Percentiles rank a stretch among this genome's conserved stretches.
These are phyloP conservation scores for Ennomos quercinarius DNA, from an alignment of 2,888 invertebrate genomes.

Conservation along the genomic window DNA sequence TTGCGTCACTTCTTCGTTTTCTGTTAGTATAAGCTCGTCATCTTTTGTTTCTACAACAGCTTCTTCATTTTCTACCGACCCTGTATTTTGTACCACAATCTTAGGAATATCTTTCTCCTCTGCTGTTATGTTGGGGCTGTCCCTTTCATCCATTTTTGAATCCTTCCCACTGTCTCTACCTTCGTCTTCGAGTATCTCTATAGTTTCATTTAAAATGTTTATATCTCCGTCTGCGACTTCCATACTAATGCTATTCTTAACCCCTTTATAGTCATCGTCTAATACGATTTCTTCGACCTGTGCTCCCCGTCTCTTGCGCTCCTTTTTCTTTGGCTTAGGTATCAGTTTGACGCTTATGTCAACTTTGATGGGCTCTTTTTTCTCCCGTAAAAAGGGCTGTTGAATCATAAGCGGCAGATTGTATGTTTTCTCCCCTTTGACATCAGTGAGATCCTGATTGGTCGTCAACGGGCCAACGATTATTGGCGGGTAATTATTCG, in stretches of 20 bases:
- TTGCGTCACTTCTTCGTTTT: constrained; percentile 8
- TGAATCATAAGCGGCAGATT: constrained; percentile 83
- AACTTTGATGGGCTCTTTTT: constrained; percentile 91
- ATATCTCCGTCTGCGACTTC: constrained; percentile 72
- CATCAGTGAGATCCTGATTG: constrained; percentile 78
- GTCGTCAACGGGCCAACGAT: constrained; percentile 81
- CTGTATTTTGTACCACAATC: constrained; percentile 29
- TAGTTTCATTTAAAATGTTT: constrained; percentile 67
- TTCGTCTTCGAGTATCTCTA: constrained; percentile 59
- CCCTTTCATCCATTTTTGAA: constrained; percentile 35
- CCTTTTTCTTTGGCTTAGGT: constrained; percentile 85
- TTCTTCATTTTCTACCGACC: constrained; percentile 19
- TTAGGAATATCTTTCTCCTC: constrained; percentile 33
- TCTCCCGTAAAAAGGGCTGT: constrained; percentile 86
- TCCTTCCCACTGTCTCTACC: constrained; percentile 36
- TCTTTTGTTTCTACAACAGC: constrained; percentile 4
- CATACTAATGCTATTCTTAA: constrained; percentile 77
- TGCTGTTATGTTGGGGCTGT: constrained; percentile 25
- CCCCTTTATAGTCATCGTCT: constrained; percentile 61
- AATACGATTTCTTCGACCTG: constrained; percentile 64
- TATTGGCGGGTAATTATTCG: constrained; percentile 80
- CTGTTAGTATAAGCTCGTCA: constrained; percentile 16
- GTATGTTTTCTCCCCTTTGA: constrained; percentile 74
- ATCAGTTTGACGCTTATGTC: constrained; percentile 91
- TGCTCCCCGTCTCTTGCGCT: constrained; percentile 67